phyloP scores from a whole-genome alignment of 2,113 vertebrate species.

The Cygnus buccinator region DNA sequence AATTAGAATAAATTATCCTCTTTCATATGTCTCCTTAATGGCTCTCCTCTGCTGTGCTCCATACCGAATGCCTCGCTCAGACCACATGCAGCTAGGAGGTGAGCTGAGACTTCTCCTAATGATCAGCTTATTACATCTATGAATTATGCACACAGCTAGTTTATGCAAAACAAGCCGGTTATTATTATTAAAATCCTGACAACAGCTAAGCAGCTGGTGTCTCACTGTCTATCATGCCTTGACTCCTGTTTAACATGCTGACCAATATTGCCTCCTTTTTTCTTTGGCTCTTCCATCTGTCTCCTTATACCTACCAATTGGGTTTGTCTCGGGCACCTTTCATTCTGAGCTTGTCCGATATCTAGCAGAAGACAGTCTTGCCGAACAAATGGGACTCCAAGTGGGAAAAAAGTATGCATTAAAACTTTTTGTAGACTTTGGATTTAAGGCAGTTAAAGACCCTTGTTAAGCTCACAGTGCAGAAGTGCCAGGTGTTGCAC shows the following conservation, averaged over 20 bases:
- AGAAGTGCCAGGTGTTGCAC: neutral
- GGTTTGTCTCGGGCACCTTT: neutral
- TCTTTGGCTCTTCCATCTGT: constrained; percentile 32
- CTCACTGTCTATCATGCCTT: constrained; percentile 20
- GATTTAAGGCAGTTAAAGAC: neutral
- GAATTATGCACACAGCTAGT: constrained; percentile 39
- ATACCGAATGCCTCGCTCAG: accelerated
- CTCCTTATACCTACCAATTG: neutral
- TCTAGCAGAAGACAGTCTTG: neutral
- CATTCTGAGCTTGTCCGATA: neutral
- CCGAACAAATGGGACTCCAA: neutral
- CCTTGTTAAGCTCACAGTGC: neutral
- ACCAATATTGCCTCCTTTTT: constrained; percentile 34
- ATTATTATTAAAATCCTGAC: constrained; percentile 37
- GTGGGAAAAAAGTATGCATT: neutral
- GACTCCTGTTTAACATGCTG: constrained; percentile 45
- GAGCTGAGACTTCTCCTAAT: constrained; percentile 53
- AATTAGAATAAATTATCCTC: constrained; percentile 58
- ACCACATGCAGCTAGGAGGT: neutral
- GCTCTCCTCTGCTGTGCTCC: neutral
- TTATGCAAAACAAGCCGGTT: constrained; percentile 37
- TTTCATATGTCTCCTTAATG: constrained; percentile 9
- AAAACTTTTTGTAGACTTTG: neutral
- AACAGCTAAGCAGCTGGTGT: constrained; percentile 42
- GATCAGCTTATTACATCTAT: constrained; percentile 50